Percentiles rank a stretch among this genome's conserved stretches.
Conservation (phyloP, 2,888 invertebrate genomes). For the Epistrophella euchroma region DNA sequence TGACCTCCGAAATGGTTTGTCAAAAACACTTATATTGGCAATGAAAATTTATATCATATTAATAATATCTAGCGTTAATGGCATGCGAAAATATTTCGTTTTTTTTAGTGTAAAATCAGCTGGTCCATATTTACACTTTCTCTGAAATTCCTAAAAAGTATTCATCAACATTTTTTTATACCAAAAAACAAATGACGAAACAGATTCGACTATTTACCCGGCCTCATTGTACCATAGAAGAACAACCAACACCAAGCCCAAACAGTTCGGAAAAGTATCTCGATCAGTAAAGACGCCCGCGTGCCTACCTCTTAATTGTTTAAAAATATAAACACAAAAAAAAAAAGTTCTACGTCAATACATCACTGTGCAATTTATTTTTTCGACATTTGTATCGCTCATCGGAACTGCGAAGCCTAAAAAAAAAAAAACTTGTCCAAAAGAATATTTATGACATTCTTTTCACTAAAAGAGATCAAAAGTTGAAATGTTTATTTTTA, state of each 20-base stretch:
- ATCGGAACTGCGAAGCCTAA: conserved; percentile 21
- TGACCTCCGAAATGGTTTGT: too few relatives aligned
- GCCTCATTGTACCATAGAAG: not conserved
- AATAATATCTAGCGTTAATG: too few relatives aligned
- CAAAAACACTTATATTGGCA: too few relatives aligned
- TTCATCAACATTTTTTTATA: conserved; percentile 27
- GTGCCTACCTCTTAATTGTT: not conserved
- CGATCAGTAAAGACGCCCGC: conserved; percentile 53
- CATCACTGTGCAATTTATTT: conserved; percentile 41
- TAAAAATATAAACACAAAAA: conserved; percentile 1
- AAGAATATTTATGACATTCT: conserved; percentile 66
- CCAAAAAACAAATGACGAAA: conserved; percentile 54
- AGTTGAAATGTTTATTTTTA: conserved; percentile 68
- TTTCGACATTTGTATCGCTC: conserved; percentile 9
- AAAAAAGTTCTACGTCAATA: conserved; percentile 29
- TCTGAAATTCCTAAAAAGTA: conserved; percentile 11
- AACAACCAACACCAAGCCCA: not conserved
- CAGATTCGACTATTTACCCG: conserved; percentile 29
- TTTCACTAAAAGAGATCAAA: conserved; percentile 57
- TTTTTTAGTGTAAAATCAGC: conserved; percentile 42
- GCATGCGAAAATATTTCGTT: conserved; percentile 9
- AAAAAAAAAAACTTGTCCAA: conserved; percentile 1
- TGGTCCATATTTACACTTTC: conserved; percentile 16
- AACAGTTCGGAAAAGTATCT: conserved; percentile 53
- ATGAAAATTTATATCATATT: too few relatives aligned